Base-by-base conservation (phyloP, 2,888 invertebrate genomes). In the Lottia gigantea region DNA sequence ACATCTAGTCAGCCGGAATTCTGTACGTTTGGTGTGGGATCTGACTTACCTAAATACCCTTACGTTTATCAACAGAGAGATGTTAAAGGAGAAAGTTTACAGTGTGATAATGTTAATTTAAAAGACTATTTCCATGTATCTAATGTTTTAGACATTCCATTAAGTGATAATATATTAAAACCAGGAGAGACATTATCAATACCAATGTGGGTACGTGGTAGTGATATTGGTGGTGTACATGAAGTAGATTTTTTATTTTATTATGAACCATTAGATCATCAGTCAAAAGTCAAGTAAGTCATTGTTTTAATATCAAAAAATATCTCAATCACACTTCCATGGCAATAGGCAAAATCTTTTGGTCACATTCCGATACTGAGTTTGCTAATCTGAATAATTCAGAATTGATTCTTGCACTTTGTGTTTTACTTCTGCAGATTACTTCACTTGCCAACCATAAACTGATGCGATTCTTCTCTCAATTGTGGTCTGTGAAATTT, bases 1-100 rank as follows among this genome's bases (percentile, higher is more conserved):
- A 93, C 93, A 0, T 92, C 93, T 14, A 92, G 93, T 0, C 91
- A 92, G 79, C 94, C 94, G 0, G 92, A 92, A 80, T 91, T 93
- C 74, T 89, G 93, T 82, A 90, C 91, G 6, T 88, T 93, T 26
- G 90, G 90, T 55, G 72, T 75, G 68, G 80, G 81, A 69, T 73
- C 77, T 64, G 78, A 82, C 61, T 75, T 80, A 23, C 80, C 80
- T 11, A 82, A 80, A 68, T 82, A 81, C 70, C 78, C 80, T 15
- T 77, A 79, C 74, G 81, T 82, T 8, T 85, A 84, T 75, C 80
- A 80, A 65, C 77, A 70, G 66, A 67, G 73, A 46, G 45, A 67
- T 11, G 71, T 64, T n/a, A 71, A 74, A 47, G 23, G 19, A 23
- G 55, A 55, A 23, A 55, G 12, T 55, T 55, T 23, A 19, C 19